Percentiles rank a stretch among this genome's conserved stretches.
These are phyloP conservation scores for Ciconia stormi DNA, from an alignment of 2,113 vertebrate species.

Conservation along the genomic window DNA sequence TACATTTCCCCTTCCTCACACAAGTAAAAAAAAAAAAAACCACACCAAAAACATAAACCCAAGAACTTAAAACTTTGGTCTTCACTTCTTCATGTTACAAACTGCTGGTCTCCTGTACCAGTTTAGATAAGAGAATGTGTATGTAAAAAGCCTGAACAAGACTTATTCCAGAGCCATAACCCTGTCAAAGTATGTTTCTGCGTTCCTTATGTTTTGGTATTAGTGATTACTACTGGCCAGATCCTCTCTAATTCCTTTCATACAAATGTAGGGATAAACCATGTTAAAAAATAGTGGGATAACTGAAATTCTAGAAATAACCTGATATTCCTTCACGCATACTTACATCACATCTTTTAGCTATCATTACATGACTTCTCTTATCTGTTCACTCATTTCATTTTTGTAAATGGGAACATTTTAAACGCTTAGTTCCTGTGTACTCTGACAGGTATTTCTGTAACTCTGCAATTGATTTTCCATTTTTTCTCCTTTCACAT, in stretches of 20 bases:
- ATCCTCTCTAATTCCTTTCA: neutral
- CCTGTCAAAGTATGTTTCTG: neutral
- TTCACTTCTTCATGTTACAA: neutral
- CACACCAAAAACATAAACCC: neutral
- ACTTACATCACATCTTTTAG: neutral
- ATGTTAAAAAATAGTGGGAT: neutral
- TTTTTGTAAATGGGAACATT: neutral
- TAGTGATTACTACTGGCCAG: neutral
- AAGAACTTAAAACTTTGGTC: neutral
- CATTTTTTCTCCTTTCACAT: neutral
- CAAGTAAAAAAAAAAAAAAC: neutral
- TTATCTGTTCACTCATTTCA: neutral
- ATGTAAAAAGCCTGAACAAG: neutral
- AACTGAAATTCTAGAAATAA: neutral
- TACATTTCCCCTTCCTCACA: neutral
- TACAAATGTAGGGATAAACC: neutral
- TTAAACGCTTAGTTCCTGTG: neutral
- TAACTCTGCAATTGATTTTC: neutral
- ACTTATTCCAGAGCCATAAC: neutral
- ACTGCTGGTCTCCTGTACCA: neutral
- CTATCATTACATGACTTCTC: neutral
- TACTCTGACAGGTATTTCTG: neutral
- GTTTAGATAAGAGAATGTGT: neutral
- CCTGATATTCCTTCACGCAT: neutral
- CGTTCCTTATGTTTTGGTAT: neutral